These are phyloP conservation scores for Phanerotoma sp. DNA, from an alignment of 2,888 invertebrate species.

Conservation along the genomic window DNA sequence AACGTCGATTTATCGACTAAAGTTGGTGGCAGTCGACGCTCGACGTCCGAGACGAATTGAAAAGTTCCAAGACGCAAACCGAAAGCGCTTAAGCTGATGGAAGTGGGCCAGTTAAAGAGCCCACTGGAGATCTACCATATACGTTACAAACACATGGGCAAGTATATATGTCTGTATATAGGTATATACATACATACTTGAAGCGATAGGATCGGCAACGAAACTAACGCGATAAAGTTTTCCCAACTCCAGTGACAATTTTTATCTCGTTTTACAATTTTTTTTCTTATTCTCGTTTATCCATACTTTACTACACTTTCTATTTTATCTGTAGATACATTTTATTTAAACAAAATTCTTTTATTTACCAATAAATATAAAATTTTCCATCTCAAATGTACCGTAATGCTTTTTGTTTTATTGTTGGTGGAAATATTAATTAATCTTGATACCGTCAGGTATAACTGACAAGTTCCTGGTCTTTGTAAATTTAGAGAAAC, in stretches of 20 bases:
- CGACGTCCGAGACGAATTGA: conserved; percentile 24
- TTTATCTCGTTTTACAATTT: conserved; percentile 19
- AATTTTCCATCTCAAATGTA: too few species aligned
- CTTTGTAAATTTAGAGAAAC: too few species aligned
- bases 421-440: too few species aligned
- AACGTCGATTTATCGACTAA: conserved; percentile 32
- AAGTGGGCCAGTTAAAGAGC: conserved; percentile 32
- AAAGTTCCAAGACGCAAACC: conserved; percentile 33
- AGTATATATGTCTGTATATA: neutral
- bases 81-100: conserved; percentile 32
- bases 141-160: neutral
- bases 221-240: conserved; percentile 46
- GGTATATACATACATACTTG: neutral
- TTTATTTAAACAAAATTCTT: too few species aligned
- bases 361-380: too few species aligned
- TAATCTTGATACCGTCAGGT: too few species aligned
- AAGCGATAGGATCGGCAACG: conserved; percentile 24
- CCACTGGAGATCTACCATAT: neutral
- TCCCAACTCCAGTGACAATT: conserved; percentile 31
- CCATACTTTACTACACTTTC: too few species aligned
- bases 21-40: conserved; percentile 27
- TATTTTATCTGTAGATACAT: too few species aligned
- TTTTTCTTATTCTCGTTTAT: conserved; percentile 1
- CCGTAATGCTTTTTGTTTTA: too few species aligned
- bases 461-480: too few species aligned